phyloP scores from a whole-genome alignment of 2,113 vertebrate genomes.

The Leucosticte australis region DNA sequence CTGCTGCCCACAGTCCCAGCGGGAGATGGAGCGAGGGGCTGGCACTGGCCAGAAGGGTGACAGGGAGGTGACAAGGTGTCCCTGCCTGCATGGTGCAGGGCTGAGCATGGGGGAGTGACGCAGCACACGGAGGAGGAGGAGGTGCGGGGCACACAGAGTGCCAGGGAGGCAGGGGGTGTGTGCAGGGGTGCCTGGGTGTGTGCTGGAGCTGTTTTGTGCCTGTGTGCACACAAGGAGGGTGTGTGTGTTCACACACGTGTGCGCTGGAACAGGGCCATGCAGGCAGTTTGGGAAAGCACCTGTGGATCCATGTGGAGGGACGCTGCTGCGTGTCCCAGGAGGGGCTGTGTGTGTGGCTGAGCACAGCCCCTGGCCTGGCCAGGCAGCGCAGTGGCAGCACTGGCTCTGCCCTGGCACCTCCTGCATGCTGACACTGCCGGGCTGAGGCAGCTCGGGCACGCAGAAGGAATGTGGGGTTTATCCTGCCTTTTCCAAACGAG shows the following conservation, averaged over 20 bases:
- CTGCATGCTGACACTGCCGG: rapidly evolving
- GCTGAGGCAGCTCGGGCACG: not conserved
- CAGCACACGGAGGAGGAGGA: not conserved
- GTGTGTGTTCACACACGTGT: not conserved
- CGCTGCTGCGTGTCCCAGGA: not conserved
- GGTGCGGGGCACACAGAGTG: not conserved
- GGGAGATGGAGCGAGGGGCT: rapidly evolving
- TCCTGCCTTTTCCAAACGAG: not conserved
- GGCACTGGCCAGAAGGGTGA: not conserved
- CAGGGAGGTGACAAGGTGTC: not conserved
- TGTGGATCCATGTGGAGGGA: rapidly evolving
- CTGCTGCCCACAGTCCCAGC: not conserved
- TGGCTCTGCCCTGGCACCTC: not conserved
- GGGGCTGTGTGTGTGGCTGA: not conserved
- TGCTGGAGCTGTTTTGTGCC: not conserved
- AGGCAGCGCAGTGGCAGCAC: not conserved
- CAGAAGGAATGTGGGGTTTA: not conserved
- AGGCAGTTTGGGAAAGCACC: not conserved
- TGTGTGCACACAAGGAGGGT: not conserved
- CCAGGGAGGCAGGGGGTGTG: not conserved
- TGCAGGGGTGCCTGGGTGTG: not conserved
- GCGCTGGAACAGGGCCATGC: rapidly evolving
- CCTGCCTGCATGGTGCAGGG: not conserved
- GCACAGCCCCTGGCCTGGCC: not conserved
- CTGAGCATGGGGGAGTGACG: rapidly evolving